Conservation (phyloP, 2,113 vertebrate genomes). For the Rhegmatorhina hoffmannsi region DNA sequence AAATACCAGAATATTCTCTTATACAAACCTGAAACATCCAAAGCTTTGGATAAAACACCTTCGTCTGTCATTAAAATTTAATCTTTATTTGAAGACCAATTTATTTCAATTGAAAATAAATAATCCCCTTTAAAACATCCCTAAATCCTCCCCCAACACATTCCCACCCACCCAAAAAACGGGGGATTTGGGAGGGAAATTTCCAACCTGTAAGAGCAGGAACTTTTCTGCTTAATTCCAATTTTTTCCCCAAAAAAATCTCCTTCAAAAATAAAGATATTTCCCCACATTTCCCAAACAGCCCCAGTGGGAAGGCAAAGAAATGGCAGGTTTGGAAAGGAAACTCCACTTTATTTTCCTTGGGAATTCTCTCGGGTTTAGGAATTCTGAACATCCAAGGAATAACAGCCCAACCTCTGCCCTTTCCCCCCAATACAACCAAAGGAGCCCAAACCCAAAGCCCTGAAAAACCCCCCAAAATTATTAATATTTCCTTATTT, state of each 20-base stretch:
- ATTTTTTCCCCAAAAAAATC: neutral
- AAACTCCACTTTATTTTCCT: conserved; percentile 14
- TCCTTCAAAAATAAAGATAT: neutral
- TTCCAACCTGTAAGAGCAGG: neutral
- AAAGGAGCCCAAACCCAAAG: neutral
- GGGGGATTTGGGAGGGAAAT: neutral
- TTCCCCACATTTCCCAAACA: neutral
- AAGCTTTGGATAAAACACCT: neutral
- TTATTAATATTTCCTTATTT: neutral
- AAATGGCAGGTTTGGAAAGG: neutral
- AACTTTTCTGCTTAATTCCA: neutral
- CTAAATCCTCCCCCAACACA: neutral
- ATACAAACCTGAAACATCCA: neutral
- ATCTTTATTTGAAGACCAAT: neutral
- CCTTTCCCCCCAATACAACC: neutral
- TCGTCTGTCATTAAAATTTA: neutral
- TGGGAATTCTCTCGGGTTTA: neutral
- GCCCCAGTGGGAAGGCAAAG: neutral
- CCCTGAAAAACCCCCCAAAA: neutral
- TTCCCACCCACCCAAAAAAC: neutral
- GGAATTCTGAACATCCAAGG: neutral
- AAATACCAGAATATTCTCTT: too few relatives aligned
- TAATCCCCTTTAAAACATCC: neutral
- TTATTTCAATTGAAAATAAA: neutral
- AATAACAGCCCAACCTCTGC: neutral